These are phyloP conservation scores for Ephialtes manifestator DNA, from an alignment of 2,888 invertebrate genomes.

Conservation along the genomic window DNA sequence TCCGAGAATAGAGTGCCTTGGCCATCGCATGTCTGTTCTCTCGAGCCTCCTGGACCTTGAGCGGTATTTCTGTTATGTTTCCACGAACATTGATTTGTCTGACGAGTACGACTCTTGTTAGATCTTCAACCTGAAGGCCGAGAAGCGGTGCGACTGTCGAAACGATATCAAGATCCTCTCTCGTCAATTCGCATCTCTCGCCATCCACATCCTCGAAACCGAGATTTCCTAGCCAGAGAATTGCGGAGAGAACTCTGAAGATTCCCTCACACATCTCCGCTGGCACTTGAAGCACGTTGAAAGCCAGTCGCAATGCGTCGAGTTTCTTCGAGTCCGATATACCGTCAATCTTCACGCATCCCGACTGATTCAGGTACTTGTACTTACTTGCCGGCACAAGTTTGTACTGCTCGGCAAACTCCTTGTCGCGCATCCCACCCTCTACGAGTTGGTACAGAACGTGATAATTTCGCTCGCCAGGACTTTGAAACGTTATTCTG, in stretches of 20 bases:
- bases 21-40: slow-evolving; percentile 98
- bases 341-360: slow-evolving; percentile 90
- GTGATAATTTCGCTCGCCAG: slow-evolving; percentile 95
- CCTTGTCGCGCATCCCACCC: slow-evolving; percentile 93
- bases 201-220: slow-evolving; percentile 95
- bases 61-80: slow-evolving; percentile 96
- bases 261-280: slow-evolving; percentile 95
- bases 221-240: slow-evolving; percentile 96
- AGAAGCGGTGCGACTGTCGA: slow-evolving; percentile 91
- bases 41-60: slow-evolving; percentile 95
- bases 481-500: slow-evolving; percentile 95
- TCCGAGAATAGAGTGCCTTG: slow-evolving; percentile 95
- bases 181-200: slow-evolving; percentile 92
- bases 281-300: slow-evolving; percentile 95
- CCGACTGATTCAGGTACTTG: slow-evolving; percentile 94
- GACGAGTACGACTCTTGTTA: slow-evolving; percentile 91
- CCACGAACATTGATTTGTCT: slow-evolving; percentile 97
- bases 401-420: slow-evolving; percentile 91
- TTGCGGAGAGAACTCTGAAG: slow-evolving; percentile 95
- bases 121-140: slow-evolving; percentile 91
- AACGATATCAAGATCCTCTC: slow-evolving; percentile 91
- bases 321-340: slow-evolving; percentile 90
- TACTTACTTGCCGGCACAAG: slow-evolving; percentile 92
- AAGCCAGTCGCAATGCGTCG: slow-evolving; percentile 94
- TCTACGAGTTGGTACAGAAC: slow-evolving; percentile 97